Evolutionary conservation across 2,888 invertebrate genomes (phyloP).

Genomic region (Yponomeuta cagnagella): DNA sequence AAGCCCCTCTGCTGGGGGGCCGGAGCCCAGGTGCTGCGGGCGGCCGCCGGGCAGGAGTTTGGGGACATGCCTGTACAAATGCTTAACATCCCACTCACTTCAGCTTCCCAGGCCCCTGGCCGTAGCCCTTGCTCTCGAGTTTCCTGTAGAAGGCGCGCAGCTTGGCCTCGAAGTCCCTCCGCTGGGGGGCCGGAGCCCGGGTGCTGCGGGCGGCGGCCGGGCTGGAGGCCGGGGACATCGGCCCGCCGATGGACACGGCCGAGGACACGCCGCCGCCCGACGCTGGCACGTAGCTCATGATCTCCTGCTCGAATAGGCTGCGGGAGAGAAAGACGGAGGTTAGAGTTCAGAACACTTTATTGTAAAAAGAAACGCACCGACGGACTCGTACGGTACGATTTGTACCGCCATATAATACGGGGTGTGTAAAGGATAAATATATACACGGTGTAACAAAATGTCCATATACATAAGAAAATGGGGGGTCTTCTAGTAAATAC

Average conservation of each 20-base stretch:
- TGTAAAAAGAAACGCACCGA: too few relatives aligned
- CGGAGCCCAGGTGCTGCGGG: slow-evolving; percentile 82
- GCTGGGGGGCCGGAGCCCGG: slow-evolving; percentile 92
- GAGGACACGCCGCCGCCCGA: slow-evolving; percentile 59
- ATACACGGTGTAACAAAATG: too few relatives aligned
- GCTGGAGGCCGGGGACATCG: slow-evolving; percentile 86
- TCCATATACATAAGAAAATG: too few relatives aligned
- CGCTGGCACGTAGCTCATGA: slow-evolving; percentile 96
- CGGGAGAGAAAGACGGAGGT: slow-evolving; percentile 21
- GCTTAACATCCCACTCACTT: slow-evolving; percentile 79
- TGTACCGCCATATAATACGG: too few relatives aligned
- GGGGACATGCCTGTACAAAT: too few relatives aligned
- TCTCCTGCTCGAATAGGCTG: slow-evolving; percentile 98
- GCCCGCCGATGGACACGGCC: slow-evolving; percentile 61
- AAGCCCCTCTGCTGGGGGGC: slow-evolving; percentile 95
- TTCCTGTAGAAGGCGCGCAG: slow-evolving; percentile 95
- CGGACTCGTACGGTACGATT: too few relatives aligned
- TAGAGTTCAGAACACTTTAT: not conserved
- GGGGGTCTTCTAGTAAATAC: too few relatives aligned
- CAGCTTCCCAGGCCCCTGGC: slow-evolving; percentile 97
- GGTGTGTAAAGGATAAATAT: too few relatives aligned
- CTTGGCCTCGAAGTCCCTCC: slow-evolving; percentile 96
- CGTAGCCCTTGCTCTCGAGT: slow-evolving; percentile 96
- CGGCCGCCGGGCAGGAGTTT: not conserved
- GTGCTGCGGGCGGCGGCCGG: slow-evolving; percentile 87